phyloP scores from a whole-genome alignment of 2,113 vertebrate genomes.

The Lucifuga dentata region DNA sequence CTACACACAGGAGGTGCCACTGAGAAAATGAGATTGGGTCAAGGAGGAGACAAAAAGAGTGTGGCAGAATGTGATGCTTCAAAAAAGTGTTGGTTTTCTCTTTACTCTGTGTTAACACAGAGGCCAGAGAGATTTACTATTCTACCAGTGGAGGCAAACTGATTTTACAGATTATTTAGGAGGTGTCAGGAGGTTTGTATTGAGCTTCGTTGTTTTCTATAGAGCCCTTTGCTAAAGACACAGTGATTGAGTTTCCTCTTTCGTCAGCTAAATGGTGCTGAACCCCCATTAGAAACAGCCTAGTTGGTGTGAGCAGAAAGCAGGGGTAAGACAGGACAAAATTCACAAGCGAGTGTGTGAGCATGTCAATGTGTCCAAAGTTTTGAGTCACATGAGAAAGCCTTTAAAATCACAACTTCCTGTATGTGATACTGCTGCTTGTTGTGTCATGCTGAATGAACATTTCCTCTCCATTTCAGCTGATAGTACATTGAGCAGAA shows the following conservation, averaged over 20 bases:
- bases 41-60: constrained; percentile 17
- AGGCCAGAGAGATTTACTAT: constrained; percentile 9
- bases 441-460: constrained; percentile 13
- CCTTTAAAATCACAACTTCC: constrained; percentile 17
- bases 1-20: constrained; percentile 1
- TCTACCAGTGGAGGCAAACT: background rate
- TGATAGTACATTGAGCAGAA: background rate
- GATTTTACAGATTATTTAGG: constrained; percentile 34
- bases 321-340: constrained; percentile 17
- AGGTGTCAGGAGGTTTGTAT: constrained; percentile 21
- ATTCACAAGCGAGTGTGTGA: constrained; percentile 4
- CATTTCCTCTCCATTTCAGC: constrained; percentile 35
- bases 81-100: constrained; percentile 26
- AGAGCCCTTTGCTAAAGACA: constrained; percentile 3
- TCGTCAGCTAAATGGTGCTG: constrained; percentile 48
- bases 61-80: background rate
- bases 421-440: constrained; percentile 1
- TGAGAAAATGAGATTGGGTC: constrained; percentile 48
- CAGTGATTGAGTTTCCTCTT: constrained; percentile 27
- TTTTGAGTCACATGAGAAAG: constrained; percentile 44
- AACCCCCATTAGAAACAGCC: constrained; percentile 34
- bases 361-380: constrained; percentile 11
- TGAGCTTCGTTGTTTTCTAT: constrained; percentile 19
- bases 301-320: constrained; percentile 40
- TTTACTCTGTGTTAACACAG: constrained; percentile 8